A percentile compares a stretch with the other conserved stretches of the same genome.
Conservation (phyloP, 2,113 vertebrate genomes). For the Cynocephalus volans region DNA sequence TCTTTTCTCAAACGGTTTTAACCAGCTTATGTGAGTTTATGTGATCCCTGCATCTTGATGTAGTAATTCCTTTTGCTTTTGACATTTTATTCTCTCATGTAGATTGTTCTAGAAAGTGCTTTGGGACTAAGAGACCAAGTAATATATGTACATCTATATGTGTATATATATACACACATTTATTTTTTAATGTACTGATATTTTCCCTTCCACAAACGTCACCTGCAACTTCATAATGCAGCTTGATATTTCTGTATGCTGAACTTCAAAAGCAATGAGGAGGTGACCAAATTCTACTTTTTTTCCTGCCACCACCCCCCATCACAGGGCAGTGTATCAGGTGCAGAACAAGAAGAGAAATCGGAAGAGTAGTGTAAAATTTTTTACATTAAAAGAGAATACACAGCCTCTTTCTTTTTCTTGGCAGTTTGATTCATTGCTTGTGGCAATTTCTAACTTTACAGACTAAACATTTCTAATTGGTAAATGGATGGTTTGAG, state of each 20-base stretch:
- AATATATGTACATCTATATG: too few species aligned
- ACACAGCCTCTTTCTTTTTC: not conserved
- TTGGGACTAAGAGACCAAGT: not conserved
- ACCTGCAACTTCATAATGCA: not conserved
- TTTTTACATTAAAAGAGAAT: conserved; percentile 53
- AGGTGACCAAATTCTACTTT: not conserved
- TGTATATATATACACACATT: not conserved
- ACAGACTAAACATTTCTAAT: conserved; percentile 77
- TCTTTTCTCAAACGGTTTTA: conserved; percentile 28
- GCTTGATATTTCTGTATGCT: conserved; percentile 2
- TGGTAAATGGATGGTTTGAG: conserved; percentile 76
- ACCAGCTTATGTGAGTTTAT: not conserved
- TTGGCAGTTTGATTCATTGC: conserved; percentile 58
- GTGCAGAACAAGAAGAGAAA: not conserved
- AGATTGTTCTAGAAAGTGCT: conserved; percentile 61
- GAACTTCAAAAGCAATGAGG: conserved; percentile 23
- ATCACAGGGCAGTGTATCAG: not conserved
- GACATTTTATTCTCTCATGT: not conserved
- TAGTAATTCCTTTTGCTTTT: conserved; percentile 12
- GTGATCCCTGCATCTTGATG: not conserved
- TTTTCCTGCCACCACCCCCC: not conserved
- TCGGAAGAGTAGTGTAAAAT: not conserved
- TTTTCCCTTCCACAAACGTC: not conserved
- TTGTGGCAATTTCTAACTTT: conserved; percentile 68
- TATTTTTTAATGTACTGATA: not conserved